Base-by-base conservation (phyloP, 2,797 vertebrate genomes). In the Labroides dimidiatus region DNA sequence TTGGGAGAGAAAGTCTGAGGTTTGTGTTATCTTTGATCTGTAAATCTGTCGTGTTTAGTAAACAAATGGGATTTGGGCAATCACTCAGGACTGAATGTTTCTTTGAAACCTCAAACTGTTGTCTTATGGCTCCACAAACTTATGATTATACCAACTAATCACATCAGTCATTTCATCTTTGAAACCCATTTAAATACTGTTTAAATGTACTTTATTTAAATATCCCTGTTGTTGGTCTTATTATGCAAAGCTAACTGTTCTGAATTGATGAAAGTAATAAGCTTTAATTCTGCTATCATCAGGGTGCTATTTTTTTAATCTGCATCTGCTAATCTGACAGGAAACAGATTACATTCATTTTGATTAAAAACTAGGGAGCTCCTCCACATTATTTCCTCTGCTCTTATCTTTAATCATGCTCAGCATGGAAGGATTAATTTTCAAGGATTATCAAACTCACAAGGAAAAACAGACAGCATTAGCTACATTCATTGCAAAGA, bases 381-480 rank as follows among this genome's bases (percentile, higher is more conserved):
- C 51, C 23, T 11, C 48, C 7, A 43, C 11, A 19, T 66, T 65
- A n/a, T 52, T 19, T 33, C 8, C 16, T 1, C 16, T 19, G 19
- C 43, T 6, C 0, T 70, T 30, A 76, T 80, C 68, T 45, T 67
- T 44, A 37, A 49, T 62, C 5, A 3, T 45, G 23, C 9, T 37
- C 54, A 30, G 43, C 16, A 27, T 11, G 16, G 45, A 37, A 23
- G 4, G 54, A 78, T 71, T 37, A 0, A 56, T 51, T 59, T 47
- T 57, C 16, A 33, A 13, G 37, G 39, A 72, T 75, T 60, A 71
- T 49, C 45, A 24, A 76, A 81, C 55, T 50, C 75, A 36, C 17
- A 33, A 20, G 51, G 33, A 44, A 47, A 58, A 57, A 54, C 37
- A n/a, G 44, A 51, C n/a, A 66, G 16, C 47, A n/a, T 48, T 10